A percentile compares a stretch with the other conserved stretches of the same genome.
phyloP scores from a whole-genome alignment of 2,113 vertebrate genomes.

The Glareola pratincola region DNA sequence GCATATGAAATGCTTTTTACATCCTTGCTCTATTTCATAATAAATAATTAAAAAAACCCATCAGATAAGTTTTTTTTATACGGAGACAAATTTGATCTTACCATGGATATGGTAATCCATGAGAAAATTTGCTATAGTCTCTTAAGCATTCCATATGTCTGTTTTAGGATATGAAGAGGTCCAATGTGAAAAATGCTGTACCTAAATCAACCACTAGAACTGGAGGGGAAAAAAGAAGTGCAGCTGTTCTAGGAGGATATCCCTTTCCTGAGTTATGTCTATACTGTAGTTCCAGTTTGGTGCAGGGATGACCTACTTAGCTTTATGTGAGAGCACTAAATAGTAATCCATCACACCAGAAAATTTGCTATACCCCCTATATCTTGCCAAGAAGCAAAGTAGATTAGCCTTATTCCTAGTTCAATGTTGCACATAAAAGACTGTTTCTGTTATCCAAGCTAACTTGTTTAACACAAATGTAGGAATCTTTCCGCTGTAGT shows the following conservation, averaged over 20 bases:
- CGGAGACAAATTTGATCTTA: background rate
- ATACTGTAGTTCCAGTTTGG: background rate
- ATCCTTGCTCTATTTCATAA: background rate
- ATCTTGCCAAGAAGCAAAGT: background rate
- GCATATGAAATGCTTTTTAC: background rate
- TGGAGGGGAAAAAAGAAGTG: accelerated
- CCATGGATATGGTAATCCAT: background rate
- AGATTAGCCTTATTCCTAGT: background rate
- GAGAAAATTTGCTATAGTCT: background rate
- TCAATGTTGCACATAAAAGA: background rate
- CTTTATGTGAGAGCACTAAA: background rate
- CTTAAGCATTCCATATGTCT: background rate
- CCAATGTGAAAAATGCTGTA: background rate
- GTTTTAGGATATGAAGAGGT: background rate
- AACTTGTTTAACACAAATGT: background rate
- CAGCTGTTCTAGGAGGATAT: background rate
- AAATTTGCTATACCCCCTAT: background rate
- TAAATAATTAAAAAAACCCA: background rate
- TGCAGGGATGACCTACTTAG: background rate
- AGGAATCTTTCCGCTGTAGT: background rate
- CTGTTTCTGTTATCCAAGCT: background rate
- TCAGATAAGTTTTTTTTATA: background rate
- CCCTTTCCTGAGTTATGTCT: background rate
- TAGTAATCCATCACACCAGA: accelerated
- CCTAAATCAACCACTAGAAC: background rate